A percentile compares a stretch with the other conserved stretches of the same genome.
phyloP scores from a whole-genome alignment of 2,113 vertebrate genomes.

The Channa maculata region DNA sequence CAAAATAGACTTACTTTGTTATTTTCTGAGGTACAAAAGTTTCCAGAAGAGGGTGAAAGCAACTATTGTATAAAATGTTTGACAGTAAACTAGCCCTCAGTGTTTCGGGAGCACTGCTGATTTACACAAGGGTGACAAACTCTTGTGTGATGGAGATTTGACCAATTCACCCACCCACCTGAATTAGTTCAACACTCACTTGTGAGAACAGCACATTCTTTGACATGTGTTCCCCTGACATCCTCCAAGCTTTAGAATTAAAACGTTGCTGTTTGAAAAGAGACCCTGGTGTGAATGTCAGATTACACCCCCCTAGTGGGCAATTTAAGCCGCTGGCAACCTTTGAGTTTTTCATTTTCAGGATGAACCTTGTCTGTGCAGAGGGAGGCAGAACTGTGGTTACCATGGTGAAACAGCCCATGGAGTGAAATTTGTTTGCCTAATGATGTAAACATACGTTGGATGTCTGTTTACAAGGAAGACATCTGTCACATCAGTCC shows the following conservation, averaged over 20 bases:
- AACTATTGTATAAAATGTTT: too few species aligned
- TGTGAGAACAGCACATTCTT: constrained; percentile 13
- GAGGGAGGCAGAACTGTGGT: constrained; percentile 14
- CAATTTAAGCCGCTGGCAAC: constrained; percentile 7
- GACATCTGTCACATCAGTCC: constrained; percentile 35
- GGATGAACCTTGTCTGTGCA: constrained; percentile 25
- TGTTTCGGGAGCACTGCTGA: too few species aligned
- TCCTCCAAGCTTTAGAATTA: constrained; percentile 8
- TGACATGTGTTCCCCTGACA: constrained; percentile 11
- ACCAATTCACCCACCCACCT: not conserved
- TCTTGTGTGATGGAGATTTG: not conserved
- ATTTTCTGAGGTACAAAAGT: not conserved
- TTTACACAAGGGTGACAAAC: not conserved
- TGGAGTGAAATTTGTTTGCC: constrained; percentile 39
- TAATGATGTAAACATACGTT: constrained; percentile 59
- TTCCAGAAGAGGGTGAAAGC: too few species aligned
- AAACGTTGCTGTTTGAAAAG: not conserved
- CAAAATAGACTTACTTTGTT: not conserved
- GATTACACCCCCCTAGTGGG: constrained; percentile 38
- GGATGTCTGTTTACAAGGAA: constrained; percentile 20
- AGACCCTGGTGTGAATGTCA: constrained; percentile 21
- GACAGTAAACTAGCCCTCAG: too few species aligned
- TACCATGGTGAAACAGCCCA: constrained; percentile 35
- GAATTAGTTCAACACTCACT: constrained; percentile 10
- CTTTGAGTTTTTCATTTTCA: constrained; percentile 17